Evolutionary conservation across 1,140 invertebrate genomes (phyloP), one percentile per base, ranked within the genome.

Genomic region (Drosophila pachea): DNA sequence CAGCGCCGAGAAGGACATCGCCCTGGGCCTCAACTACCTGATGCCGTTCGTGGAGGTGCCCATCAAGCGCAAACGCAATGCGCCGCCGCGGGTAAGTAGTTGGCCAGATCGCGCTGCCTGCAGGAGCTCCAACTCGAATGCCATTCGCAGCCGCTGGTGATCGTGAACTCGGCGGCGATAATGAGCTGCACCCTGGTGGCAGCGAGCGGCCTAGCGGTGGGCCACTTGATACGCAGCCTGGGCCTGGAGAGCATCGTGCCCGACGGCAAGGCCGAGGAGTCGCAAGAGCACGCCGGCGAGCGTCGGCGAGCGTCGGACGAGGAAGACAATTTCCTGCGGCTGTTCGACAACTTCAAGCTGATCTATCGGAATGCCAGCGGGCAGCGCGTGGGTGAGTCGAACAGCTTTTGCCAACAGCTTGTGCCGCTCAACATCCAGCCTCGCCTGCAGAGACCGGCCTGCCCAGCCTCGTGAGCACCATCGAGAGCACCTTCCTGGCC

Each of bases 21-120:
- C 73, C 1, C 7, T 88, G 33, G 87, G 87, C 4, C 36, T 88
- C 45, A 78, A 88, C 55, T 84, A 82, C 40, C 36, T 87, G 29
- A 12, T 88, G 62, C 87, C 87, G 2, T 88, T 88, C 11, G n/a
- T 88, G 2, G 73, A 84, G 49, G 75, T 88, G 59, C 87, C 87
- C 7, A 48, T 87, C 12, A 82, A 79, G 9, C 72, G 77, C 0
- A 78, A 77, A 8, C 54, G 74, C 2, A 69, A 77, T 35, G 81
- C 62, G 8, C 74, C 81, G 7, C 76, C 81, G 0, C 74, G 49
- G 59, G 81, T 86, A 55, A 35, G 47, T 22, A 6, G n/a, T 14
- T 43, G 5, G 8, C 4, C 5, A 6, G 3, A 45, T 9, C 7
- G 7, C 16, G 5, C 32, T 9, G 49, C 14, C 31, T 50, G 14